Percentiles rank a stretch among this genome's conserved stretches.
These are phyloP conservation scores for Furnarius figulus DNA, from an alignment of 2,113 vertebrate species.

Conservation along the genomic window DNA sequence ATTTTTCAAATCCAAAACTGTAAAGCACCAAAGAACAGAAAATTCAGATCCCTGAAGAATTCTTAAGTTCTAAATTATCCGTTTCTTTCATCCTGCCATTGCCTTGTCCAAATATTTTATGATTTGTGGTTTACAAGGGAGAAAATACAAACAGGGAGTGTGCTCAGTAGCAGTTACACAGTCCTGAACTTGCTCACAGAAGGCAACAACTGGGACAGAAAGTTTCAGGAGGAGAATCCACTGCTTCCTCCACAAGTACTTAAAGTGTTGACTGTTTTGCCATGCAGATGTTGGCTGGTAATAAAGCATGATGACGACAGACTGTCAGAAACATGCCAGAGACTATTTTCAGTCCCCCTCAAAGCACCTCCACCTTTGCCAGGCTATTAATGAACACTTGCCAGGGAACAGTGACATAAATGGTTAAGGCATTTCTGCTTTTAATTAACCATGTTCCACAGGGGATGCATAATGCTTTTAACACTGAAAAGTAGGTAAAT, in stretches of 20 bases:
- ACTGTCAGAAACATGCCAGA: not conserved
- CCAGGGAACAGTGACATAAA: not conserved
- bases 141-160: not conserved
- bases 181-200: not conserved
- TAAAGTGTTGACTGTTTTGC: not conserved
- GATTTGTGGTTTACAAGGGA: not conserved
- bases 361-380: not conserved
- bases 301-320: not conserved
- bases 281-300: not conserved
- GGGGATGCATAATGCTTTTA: not conserved
- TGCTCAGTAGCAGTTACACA: not conserved
- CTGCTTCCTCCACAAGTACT: not conserved
- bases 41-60: not conserved
- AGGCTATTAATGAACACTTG: not conserved
- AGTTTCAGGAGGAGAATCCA: not conserved
- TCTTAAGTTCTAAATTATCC: not conserved
- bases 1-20: not conserved
- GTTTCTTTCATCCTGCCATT: not conserved
- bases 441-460: not conserved
- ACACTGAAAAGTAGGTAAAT: not conserved
- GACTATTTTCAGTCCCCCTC: not conserved
- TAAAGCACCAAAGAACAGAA: not conserved
- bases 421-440: not conserved
- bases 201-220: not conserved
- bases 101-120: not conserved